Base-by-base conservation (phyloP, 2,113 vertebrate genomes). In the Alethe diademata region DNA sequence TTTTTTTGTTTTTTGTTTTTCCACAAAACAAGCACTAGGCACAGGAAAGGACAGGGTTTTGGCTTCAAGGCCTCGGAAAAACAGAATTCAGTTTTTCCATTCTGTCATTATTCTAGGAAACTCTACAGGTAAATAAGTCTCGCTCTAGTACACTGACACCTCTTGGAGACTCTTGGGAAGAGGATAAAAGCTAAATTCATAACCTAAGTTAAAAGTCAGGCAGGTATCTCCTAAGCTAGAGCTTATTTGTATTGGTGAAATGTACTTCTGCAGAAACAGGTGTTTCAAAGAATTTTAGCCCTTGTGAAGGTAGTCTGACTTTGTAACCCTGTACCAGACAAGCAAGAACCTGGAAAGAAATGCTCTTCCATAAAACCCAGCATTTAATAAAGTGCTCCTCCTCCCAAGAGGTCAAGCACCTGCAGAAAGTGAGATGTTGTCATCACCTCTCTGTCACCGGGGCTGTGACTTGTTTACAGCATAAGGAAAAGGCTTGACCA, bases 1-100 rank as follows among this genome's bases (percentile, higher is more conserved):
- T 13, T 19, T 71, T 50, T 24, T 7, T 10, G 24, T 24, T 24
- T 36, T 16, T 23, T 31, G 9, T 50, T 48, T 33, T 42, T 11
- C 61, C 29, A 35, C 9, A 53, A 90, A 86, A 70, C 40, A 78
- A 84, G 36, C 12, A 43, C 47, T 56, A 86, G 38, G 47, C 5
- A 1, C 40, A 88, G 47, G 71, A 84, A 83, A 65, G 75, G 69
- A 92, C 50, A 58, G 31, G 26, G 20, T 53, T 92, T 76, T 72
- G 72, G 72, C 81, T 93, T 80, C 58, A 60, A 74, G 72, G 42
- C 57, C 60, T 84, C 0, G 3, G 94, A 92, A 95, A 96, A 93
- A 87, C 28, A 90, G 38, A 91, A 71, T 75, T 92, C 75, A 86
- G 18, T 80, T 95, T 95, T 96, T 94, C 92, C 91, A 92, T 78